Conservation (phyloP, 2,797 vertebrate species). For the Parauchenoglanis ngamensis region DNA sequence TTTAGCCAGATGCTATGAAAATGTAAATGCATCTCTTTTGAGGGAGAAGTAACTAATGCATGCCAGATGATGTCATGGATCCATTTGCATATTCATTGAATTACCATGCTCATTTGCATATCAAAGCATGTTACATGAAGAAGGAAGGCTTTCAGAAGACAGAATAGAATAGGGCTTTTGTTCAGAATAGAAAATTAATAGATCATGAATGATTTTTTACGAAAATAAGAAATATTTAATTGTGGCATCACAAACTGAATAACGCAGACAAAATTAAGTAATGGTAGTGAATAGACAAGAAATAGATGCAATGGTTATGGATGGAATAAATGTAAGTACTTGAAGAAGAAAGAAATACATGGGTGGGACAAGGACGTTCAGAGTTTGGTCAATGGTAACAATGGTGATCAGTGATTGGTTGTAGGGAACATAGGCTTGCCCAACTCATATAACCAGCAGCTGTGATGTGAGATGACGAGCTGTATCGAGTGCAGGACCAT, state of each 20-base stretch:
- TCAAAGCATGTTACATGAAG: slow-evolving; percentile 3
- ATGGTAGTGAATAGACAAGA: not conserved
- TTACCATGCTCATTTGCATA: not conserved
- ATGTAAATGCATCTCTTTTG: slow-evolving; percentile 11
- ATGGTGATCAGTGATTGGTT: not conserved
- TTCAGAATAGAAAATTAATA: not conserved
- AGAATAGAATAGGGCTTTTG: not conserved
- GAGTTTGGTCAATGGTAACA: not conserved
- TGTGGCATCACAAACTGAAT: slow-evolving; percentile 4
- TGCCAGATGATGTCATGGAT: not conserved
- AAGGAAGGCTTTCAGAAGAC: not conserved
- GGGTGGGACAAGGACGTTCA: not conserved
- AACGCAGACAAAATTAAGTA: not conserved
- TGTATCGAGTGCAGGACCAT: not conserved
- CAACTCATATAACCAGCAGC: not conserved
- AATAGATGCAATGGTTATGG: not conserved
- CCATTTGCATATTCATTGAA: slow-evolving; percentile 11
- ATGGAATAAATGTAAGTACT: not conserved
- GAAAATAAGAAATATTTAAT: not conserved
- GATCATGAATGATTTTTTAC: not conserved
- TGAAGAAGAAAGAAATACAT: not conserved
- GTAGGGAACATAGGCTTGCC: not conserved
- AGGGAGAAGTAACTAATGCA: not conserved
- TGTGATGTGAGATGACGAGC: too few species aligned
- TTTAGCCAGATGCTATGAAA: slow-evolving; percentile 6